Base-by-base conservation (phyloP, 2,113 vertebrate species). In the Pelvicachromis taeniatus region DNA sequence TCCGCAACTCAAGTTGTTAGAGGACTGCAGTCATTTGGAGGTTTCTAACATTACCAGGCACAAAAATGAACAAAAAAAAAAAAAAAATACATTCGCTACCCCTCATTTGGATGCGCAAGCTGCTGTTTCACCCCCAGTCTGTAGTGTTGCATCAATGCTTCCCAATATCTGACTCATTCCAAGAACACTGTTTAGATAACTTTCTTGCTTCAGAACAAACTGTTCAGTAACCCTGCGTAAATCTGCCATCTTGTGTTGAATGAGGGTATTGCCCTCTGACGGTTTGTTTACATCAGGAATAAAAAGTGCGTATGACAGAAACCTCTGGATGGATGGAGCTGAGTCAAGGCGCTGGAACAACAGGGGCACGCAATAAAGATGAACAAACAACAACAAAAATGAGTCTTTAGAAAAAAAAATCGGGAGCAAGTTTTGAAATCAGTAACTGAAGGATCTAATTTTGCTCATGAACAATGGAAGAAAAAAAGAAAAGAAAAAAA, bases 211-310 rank as follows among this genome's bases (percentile, higher is more conserved):
- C 1, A 48, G 48, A 11, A 56, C 23, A 40, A 53, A 29, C 17
- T 78, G 23, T 19, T 19, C 10, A 12, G 2, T 10, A 54, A 35
- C 4, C 12, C 45, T 54, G 87, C 87, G 53, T 35, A 89, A 89
- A 56, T 35, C 78, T 89, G 91, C 88, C 95, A 77, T 73, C 93
- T 11, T 29, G 90, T 87, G 96, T 85, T 81, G 0, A 53, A 56
- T 4, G 1, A 33, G 19, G 17, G 84, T 45, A 83, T 19, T 87
- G 83, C 89, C 38, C 16, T 45, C 35, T 29, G 85, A 33, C 38
- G 88, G 84, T 94, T 96, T 96, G 96, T 96, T 96, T 96, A 96
- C 95, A 95, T 95, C 91, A 90, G 85, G 90, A 96, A 95, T 95
- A 95, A 94, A 93, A 96, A 95, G 95, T 96, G 95, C 95, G 95